A percentile compares a stretch with the other conserved stretches of the same genome.
phyloP scores from a whole-genome alignment of 2,113 vertebrate genomes.

The Aspiorhynchus laticeps region DNA sequence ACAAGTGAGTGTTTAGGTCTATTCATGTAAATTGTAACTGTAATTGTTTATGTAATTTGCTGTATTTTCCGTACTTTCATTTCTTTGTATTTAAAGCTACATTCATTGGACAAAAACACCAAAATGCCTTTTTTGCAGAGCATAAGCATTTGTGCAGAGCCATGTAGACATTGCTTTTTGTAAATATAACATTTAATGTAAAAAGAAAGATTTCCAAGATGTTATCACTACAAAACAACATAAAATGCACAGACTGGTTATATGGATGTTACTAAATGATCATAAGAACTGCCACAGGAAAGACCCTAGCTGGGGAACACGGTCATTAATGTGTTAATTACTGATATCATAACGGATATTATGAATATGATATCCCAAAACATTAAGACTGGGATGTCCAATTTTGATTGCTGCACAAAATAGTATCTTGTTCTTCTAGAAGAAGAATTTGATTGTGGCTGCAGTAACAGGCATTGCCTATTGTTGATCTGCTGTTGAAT shows the following conservation, averaged over 20 bases:
- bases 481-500: slow-evolving; percentile 29
- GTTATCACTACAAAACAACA: background rate
- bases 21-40: background rate
- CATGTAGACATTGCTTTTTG: background rate
- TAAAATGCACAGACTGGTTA: background rate
- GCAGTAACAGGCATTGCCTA: slow-evolving; percentile 26
- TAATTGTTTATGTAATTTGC: slow-evolving; percentile 7
- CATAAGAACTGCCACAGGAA: background rate
- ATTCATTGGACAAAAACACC: slow-evolving; percentile 27
- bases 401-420: slow-evolving; percentile 64
- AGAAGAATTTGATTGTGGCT: slow-evolving; percentile 49
- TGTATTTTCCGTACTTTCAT: background rate
- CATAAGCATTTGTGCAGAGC: slow-evolving; percentile 19
- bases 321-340: background rate
- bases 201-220: background rate
- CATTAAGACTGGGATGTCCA: slow-evolving; percentile 50
- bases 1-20: background rate
- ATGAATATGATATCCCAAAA: slow-evolving; percentile 49
- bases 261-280: background rate
- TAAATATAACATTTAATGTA: slow-evolving; percentile 1
- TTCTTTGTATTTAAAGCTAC: slow-evolving; percentile 1
- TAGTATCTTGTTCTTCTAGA: slow-evolving; percentile 57
- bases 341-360: background rate
- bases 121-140: slow-evolving; percentile 42
- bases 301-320: background rate